Evolutionary conservation across 1,140 invertebrate genomes (phyloP), one percentile per base, ranked within the genome.

Genomic region (Metaphire vulgaris): DNA sequence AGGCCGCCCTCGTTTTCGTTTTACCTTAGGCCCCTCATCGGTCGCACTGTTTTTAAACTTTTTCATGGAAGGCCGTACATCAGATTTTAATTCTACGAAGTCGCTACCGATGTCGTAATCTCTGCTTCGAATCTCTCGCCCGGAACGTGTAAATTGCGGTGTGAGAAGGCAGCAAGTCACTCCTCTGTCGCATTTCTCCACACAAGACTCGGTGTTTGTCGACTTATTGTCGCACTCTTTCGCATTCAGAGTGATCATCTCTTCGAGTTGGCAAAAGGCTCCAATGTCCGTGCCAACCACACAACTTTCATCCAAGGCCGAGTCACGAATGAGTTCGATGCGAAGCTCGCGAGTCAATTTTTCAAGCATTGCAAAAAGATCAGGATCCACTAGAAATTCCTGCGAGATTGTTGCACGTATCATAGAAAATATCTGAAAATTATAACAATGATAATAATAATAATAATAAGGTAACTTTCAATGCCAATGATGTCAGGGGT

Each of bases 61-160:
- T 26, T 31, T 2, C n/a, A 6, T 69, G 67, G 67, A 26, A 21
- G 41, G 41, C 21, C 21, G 41, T 21, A 12, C 41, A 21, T 56
- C 6, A 12, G 41, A 6, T 56, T 56, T 6, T 21, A 56, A 56
- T 56, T 56, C 41, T 12, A 56, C 6, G 21, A 6, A 12, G 41
- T 56, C 41, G 21, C 21, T 21, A 21, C 21, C 6, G 21, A 6
- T 12, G 21, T 56, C 6, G 41, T 56, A 56, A 56, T 56, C 41
- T 56, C 21, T 34, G 26, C 33, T 56, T 16, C 56, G 33, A 30
- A 74, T 41, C 29, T 74, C 34, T 21, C 72, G 33, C 6, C 72
- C 72, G 12, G 33, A 26, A 21, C 72, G 33, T 56, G 33, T 74
- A 41, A 64, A 74, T 31, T 64, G 34, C 21, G 72, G 72, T 41